These are phyloP conservation scores for Masticophis lateralis DNA, from an alignment of 2,797 vertebrate species.

Conservation along the genomic window DNA sequence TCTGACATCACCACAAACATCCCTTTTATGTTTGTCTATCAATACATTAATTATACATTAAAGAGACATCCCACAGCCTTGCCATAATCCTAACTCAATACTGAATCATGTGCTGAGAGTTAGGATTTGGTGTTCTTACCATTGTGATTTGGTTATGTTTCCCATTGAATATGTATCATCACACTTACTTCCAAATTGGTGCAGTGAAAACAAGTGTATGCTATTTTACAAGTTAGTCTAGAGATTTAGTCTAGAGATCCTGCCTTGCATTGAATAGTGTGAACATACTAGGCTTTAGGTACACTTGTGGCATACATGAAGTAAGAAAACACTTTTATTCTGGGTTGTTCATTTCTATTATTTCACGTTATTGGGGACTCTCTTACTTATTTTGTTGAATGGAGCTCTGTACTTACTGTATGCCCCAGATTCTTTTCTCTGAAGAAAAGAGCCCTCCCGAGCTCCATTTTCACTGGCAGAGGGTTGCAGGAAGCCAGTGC, in stretches of 20 bases:
- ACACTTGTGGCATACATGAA: background rate
- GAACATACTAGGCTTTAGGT: background rate
- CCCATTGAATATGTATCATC: background rate
- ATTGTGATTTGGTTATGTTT: background rate
- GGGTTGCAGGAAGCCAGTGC: too few species aligned
- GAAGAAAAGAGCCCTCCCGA: background rate
- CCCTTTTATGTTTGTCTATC: background rate
- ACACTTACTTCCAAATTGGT: background rate
- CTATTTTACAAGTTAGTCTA: background rate
- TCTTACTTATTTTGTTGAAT: background rate
- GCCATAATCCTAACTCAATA: background rate
- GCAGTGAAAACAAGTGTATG: background rate
- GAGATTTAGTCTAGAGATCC: background rate
- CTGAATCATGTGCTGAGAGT: background rate
- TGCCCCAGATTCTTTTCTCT: background rate
- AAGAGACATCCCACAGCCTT: background rate
- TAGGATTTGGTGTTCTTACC: background rate
- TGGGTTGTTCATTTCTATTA: background rate
- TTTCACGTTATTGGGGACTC: background rate
- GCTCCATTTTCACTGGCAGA: too few species aligned
- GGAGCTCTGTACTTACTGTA: background rate
- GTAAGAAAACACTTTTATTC: background rate
- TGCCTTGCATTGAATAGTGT: background rate
- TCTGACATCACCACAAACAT: background rate
- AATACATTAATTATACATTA: background rate